These are phyloP conservation scores for Atractosteus spatula DNA, from an alignment of 2,113 vertebrate species.

Conservation along the genomic window DNA sequence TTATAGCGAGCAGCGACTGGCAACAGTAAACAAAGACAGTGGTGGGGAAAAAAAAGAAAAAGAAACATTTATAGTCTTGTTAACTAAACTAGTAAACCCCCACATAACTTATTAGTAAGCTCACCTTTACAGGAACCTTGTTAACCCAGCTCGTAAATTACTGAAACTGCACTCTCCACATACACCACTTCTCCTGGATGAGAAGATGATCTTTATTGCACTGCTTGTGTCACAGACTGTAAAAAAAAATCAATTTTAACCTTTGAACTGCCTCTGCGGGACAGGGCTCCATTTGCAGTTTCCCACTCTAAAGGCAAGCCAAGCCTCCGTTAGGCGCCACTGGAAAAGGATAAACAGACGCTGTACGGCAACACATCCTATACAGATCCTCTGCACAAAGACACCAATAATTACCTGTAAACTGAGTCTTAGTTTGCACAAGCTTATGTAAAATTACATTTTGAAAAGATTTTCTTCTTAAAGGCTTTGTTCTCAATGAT, in stretches of 20 bases:
- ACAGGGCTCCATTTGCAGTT: not conserved
- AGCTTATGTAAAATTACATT: too few species aligned
- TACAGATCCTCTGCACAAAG: too few species aligned
- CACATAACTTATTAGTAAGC: conserved; percentile 17
- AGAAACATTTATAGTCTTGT: conserved; percentile 58
- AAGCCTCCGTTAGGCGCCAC: too few species aligned
- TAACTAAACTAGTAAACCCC: conserved; percentile 52
- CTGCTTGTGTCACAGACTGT: too few species aligned
- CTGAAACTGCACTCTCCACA: not conserved
- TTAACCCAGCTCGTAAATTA: not conserved
- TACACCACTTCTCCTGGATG: not conserved
- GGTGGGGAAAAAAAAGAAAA: conserved; percentile 27
- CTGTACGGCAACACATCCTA: too few species aligned
- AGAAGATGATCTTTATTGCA: too few species aligned
- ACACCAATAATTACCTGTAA: too few species aligned
- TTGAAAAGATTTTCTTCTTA: too few species aligned
- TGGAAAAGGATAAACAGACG: too few species aligned
- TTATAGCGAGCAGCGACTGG: conserved; percentile 45
- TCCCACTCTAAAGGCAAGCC: not conserved
- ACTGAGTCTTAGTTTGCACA: too few species aligned
- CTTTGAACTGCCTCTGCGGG: not conserved
- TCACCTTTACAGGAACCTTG: conserved; percentile 1
- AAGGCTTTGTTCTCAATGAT: too few species aligned
- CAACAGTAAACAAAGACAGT: conserved; percentile 41
- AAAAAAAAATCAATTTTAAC: not conserved